Percentiles rank a stretch among this genome's conserved stretches.
phyloP scores from a whole-genome alignment of 2,888 invertebrate species.

The Idaea dimidiata region DNA sequence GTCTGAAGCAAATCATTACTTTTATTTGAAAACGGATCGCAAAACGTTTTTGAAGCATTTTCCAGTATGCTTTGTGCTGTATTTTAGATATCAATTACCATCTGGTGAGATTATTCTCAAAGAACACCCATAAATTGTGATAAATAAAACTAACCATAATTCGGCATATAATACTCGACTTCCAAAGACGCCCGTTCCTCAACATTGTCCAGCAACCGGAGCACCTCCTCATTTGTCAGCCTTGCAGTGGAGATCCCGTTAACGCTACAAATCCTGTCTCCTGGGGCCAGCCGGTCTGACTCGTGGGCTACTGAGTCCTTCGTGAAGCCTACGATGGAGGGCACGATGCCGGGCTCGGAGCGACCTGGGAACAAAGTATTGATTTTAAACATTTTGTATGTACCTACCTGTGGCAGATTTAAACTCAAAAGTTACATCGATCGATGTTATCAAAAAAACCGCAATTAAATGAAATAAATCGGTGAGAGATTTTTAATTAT shows the following conservation, averaged over 20 bases:
- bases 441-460: no score
- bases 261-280: constrained; percentile 89
- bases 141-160: constrained; percentile 83
- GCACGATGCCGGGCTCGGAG: constrained; percentile 84
- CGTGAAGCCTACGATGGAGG: constrained; percentile 84
- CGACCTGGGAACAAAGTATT: constrained; percentile 75
- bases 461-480: no score
- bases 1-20: no score
- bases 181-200: constrained; percentile 88
- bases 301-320: constrained; percentile 86
- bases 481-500: no score
- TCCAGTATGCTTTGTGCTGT: no score
- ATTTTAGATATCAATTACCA: no score
- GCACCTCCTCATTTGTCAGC: constrained; percentile 89
- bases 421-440: no score
- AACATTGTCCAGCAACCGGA: constrained; percentile 86
- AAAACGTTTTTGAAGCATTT: no score
- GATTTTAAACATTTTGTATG: neutral
- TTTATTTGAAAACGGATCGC: no score
- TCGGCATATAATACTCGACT: constrained; percentile 91
- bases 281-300: constrained; percentile 89
- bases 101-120: no score
- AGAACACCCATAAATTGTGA: neutral
- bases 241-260: constrained; percentile 89
- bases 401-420: no score